Percentiles rank a stretch among this genome's conserved stretches.
Evolutionary conservation across 2,888 invertebrate species (phyloP).

Genomic region (Plagiodera versicolora): DNA sequence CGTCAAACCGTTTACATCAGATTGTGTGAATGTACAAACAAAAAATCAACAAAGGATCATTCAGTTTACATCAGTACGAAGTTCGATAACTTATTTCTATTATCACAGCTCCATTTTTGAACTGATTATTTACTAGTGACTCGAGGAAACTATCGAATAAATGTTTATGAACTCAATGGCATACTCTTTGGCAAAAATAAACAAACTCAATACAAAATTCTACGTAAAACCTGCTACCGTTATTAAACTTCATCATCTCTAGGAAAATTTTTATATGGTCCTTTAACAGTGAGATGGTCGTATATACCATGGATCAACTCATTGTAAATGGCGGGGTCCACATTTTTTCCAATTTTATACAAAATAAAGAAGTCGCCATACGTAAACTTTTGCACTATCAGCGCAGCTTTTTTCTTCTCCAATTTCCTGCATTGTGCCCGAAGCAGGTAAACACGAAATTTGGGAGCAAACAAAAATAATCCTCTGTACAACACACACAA

Average conservation of each 20-base stretch:
- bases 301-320: slow-evolving; percentile 58
- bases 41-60: background rate
- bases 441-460: slow-evolving; percentile 64
- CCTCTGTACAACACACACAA: slow-evolving; percentile 69
- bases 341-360: slow-evolving; percentile 74
- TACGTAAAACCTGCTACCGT: background rate
- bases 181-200: background rate
- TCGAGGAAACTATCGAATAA: background rate
- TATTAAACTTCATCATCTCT: slow-evolving; percentile 16
- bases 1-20: no score
- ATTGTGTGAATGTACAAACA: no score
- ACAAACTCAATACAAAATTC: background rate
- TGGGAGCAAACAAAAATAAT: slow-evolving; percentile 59
- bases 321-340: slow-evolving; percentile 68
- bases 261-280: slow-evolving; percentile 23
- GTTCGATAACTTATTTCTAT: background rate
- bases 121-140: background rate
- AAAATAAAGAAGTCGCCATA: slow-evolving; percentile 80
- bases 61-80: background rate
- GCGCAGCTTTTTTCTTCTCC: slow-evolving; percentile 55
- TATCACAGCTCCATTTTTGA: background rate
- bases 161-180: background rate
- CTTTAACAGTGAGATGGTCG: slow-evolving; percentile 29
- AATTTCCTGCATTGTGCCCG: slow-evolving; percentile 64
- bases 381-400: slow-evolving; percentile 58